Evolutionary conservation across 1,140 invertebrate species (phyloP).

Genomic region (Melitaea cinxia): DNA sequence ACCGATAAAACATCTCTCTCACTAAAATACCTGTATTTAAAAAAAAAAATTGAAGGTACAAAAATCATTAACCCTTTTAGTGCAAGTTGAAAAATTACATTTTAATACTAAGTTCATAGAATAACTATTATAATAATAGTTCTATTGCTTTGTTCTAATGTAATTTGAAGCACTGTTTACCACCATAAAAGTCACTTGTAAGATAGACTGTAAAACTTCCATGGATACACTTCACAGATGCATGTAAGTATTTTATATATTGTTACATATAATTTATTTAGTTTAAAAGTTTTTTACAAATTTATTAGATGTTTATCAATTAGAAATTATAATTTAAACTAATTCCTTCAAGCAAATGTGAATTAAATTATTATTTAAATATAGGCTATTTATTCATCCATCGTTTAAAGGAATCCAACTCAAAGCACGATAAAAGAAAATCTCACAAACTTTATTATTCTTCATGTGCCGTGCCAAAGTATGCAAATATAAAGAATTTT

Average conservation of each 20-base stretch:
- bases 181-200: neutral
- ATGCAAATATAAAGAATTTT: neutral
- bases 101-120: too few relatives aligned
- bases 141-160: neutral
- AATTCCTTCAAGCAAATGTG: too few relatives aligned
- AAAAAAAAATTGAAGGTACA: too few relatives aligned
- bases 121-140: too few relatives aligned
- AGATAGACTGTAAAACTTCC: neutral
- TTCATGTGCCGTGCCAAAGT: neutral
- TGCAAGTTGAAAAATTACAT: too few relatives aligned
- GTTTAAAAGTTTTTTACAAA: neutral
- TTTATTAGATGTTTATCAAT: too few relatives aligned
- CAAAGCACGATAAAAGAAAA: neutral
- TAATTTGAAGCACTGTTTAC: neutral
- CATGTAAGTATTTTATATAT: conserved; percentile 10
- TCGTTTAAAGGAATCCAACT: too few relatives aligned
- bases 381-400: too few relatives aligned
- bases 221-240: conserved; percentile 17
- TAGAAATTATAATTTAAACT: too few relatives aligned
- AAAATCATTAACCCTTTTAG: too few relatives aligned
- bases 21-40: neutral
- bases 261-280: neutral
- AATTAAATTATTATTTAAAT: too few relatives aligned
- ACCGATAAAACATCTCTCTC: neutral
- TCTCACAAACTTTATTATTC: neutral